Percentiles rank a stretch among this genome's conserved stretches.
Conservation (phyloP, 2,113 vertebrate species). For the Cyanoliseus patagonus region DNA sequence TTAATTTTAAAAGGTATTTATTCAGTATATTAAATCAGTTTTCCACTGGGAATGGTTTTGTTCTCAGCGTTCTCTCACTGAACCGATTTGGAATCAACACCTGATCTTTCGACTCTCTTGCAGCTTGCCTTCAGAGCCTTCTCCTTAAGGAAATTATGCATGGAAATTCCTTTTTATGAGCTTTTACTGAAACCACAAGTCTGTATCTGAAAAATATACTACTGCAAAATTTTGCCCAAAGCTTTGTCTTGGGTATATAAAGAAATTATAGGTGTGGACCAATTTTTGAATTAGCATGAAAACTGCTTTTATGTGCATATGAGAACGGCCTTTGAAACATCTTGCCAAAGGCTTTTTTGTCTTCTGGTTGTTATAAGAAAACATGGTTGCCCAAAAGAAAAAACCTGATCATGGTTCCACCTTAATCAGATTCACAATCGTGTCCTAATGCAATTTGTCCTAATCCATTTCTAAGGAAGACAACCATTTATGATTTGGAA, state of each 20-base stretch:
- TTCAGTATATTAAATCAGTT: neutral
- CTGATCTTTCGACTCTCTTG: conserved; percentile 21
- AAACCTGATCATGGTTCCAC: conserved; percentile 87
- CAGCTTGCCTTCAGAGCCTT: conserved; percentile 32
- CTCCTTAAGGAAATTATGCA: conserved; percentile 66
- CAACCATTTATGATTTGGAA: conserved; percentile 96
- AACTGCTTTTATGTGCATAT: conserved; percentile 67
- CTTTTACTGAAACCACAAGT: conserved; percentile 60
- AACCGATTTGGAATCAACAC: conserved; percentile 41
- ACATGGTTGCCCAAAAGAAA: conserved; percentile 85
- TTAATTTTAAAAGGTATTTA: neutral
- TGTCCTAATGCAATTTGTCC: conserved; percentile 96
- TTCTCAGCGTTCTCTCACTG: conserved; percentile 26
- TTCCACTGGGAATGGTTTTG: conserved; percentile 18
- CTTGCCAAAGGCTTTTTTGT: conserved; percentile 84
- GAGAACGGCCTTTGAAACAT: conserved; percentile 77
- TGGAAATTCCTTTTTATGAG: conserved; percentile 67
- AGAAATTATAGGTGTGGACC: conserved; percentile 71
- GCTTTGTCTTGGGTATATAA: conserved; percentile 67
- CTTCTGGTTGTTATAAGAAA: conserved; percentile 84
- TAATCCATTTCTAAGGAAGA: conserved; percentile 96
- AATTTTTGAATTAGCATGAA: conserved; percentile 75
- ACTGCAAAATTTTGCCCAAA: conserved; percentile 63
- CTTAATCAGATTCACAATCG: conserved; percentile 97
- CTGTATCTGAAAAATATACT: conserved; percentile 51